Evolutionary conservation across 2,113 vertebrate genomes (phyloP), one percentile per base, ranked within the genome.

Genomic region (Delphinus delphis): DNA sequence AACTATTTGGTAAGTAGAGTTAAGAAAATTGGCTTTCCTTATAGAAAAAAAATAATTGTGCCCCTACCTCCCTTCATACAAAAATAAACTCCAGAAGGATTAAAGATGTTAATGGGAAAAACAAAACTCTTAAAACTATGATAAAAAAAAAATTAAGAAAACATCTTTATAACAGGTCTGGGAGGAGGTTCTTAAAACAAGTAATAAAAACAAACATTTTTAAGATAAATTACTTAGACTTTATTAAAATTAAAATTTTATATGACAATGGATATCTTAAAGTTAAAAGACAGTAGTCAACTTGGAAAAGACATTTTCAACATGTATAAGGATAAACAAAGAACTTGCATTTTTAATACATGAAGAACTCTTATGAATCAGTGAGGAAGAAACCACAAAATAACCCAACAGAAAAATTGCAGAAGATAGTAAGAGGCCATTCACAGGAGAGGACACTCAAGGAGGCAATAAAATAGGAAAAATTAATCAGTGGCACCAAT

Each of bases 161-260:
- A 65, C 41, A 65, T 47, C n/a, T 85, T 71, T 36, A 80, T 82
- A 60, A 88, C 12, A 82, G 14, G 11, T 85, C 12, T 55, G 9
- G 28, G 23, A 82, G 36, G 7, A 2, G 18, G 67, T 92, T 89
- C 21, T 53, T 93, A 50, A 93, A 97, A 80, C 6, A 81, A 95
- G 23, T 62, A 86, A 92, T 74, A 53, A 93, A 21, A 94, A 14
- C 13, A 95, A 74, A 53, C 2, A 21, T 50, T 85, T 14, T 31
- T 53, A 60, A 92, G 11, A 89, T 76, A 58, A 65, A 77, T 31
- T 83, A 89, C 12, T 85, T 93, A 36, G 62, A 21, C 5, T 84
- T 95, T 93, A 62, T 92, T 84, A 92, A 95, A 94, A 93, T 62
- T 73, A 33, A 41, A 73, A 73, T 47, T 71, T 91, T 36, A 25